Percentiles rank a stretch among this genome's conserved stretches.
Conservation (phyloP, 2,888 invertebrate species). For the Spialia ferax region DNA sequence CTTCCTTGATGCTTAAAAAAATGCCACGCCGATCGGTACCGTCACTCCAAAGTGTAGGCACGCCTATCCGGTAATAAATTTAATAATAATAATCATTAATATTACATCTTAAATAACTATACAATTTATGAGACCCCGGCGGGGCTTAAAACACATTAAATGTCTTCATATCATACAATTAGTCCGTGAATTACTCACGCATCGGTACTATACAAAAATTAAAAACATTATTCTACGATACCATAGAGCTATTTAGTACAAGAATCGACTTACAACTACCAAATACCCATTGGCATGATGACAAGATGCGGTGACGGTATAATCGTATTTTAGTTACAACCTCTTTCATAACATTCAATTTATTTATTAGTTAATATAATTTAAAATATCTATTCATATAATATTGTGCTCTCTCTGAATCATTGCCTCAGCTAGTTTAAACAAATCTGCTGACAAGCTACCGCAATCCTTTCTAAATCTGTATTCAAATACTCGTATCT, state of each 20-base stretch:
- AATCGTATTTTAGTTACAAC: constrained; percentile 82
- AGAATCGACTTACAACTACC: constrained; percentile 81
- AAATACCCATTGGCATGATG: constrained; percentile 71
- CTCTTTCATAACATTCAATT: constrained; percentile 80
- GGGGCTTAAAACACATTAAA: constrained; percentile 73
- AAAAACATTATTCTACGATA: constrained; percentile 84
- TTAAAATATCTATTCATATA: constrained; percentile 74
- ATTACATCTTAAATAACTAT: constrained; percentile 80
- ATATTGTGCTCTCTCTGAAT: constrained; percentile 74
- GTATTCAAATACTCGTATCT: background rate
- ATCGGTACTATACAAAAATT: constrained; percentile 85
- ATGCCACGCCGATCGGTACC: constrained; percentile 23
- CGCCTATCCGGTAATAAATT: constrained; percentile 46
- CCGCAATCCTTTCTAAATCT: background rate
- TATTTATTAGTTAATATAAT: constrained; percentile 74
- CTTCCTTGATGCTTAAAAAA: constrained; percentile 17
- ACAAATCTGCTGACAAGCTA: constrained; percentile 19
- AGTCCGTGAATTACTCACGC: constrained; percentile 66
- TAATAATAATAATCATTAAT: constrained; percentile 64
- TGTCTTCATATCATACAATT: constrained; percentile 75
- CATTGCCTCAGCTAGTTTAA: constrained; percentile 48
- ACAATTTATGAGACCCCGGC: constrained; percentile 69
- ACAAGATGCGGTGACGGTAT: constrained; percentile 67
- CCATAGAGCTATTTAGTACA: constrained; percentile 82
- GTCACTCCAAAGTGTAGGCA: constrained; percentile 22